phyloP scores from a whole-genome alignment of 2,797 vertebrate genomes.

The Oreochromis mossambicus region DNA sequence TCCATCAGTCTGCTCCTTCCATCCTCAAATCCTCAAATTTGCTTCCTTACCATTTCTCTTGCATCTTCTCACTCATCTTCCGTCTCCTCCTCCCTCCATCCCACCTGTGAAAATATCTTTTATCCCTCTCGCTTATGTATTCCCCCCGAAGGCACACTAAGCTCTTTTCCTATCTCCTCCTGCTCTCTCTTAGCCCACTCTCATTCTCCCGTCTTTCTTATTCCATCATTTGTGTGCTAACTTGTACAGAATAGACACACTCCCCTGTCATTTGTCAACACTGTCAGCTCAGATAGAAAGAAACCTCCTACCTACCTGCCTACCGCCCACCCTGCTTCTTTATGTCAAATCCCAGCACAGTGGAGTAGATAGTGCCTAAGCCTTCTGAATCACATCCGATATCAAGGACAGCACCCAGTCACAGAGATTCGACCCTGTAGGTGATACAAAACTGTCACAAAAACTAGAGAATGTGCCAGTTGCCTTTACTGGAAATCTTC shows the following conservation, averaged over 20 bases:
- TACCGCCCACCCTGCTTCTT: constrained; percentile 10
- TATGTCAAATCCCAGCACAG: constrained; percentile 35
- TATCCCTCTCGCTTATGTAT: constrained; percentile 30
- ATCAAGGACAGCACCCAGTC: constrained; percentile 1
- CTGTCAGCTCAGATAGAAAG: constrained; percentile 51
- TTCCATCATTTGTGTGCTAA: constrained; percentile 31
- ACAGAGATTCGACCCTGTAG: not conserved
- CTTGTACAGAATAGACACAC: constrained; percentile 28
- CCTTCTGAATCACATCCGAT: constrained; percentile 9
- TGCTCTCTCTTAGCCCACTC: constrained; percentile 15
- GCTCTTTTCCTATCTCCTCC: constrained; percentile 27
- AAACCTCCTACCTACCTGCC: constrained; percentile 10
- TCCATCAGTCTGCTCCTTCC: not conserved
- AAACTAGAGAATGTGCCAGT: not conserved
- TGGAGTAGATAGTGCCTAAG: not conserved
- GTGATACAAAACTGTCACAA: constrained; percentile 4
- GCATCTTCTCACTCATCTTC: not conserved
- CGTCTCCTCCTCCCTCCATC: not conserved
- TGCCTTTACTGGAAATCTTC: not conserved
- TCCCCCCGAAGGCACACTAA: constrained; percentile 46
- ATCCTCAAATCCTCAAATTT: not conserved
- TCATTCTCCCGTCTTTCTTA: constrained; percentile 21
- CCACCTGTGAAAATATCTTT: constrained; percentile 43
- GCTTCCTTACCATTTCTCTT: not conserved
- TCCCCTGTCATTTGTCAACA: constrained; percentile 60